Base-by-base conservation (phyloP, 2,113 vertebrate genomes). In the Corydoras sp. region DNA sequence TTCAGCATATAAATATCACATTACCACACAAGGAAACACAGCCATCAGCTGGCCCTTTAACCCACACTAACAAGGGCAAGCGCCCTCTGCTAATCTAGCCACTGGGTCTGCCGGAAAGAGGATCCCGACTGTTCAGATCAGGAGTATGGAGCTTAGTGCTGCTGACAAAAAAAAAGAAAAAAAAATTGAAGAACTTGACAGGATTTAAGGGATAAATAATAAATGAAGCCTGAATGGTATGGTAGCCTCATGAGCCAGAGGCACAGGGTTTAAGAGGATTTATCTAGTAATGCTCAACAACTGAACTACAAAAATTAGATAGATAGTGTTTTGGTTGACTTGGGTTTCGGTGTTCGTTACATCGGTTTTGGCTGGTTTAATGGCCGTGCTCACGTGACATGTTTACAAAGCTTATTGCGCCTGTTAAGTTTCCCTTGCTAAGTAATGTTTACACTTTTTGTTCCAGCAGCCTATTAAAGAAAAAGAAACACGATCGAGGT, bases 1-100 rank as follows among this genome's bases (percentile, higher is more conserved):
- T 86, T 83, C 84, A 86, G 86, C 80, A 83, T 89, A 89, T 88
- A 90, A 89, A 89, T 90, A 90, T 90, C 85, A 84, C 89, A 90
- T 90, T 89, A 91, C 86, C 82, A 83, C 88, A 91, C 79, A 87
- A 88, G 86, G 86, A 89, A 89, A 81, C 77, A 54, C 81, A 84
- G 82, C 82, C 84, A 86, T 87, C 83, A 86, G 81, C 80, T 79
- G 67, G 79, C 81, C 83, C 81, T 79, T 79, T 81, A 84, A 63
- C 83, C 81, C 76, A 2, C 62, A 72, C 78, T 88, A 88, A 88
- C 84, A 84, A 87, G 85, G 35, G 82, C 77, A 84, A 78, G 82
- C 79, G 68, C 79, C 81, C 81, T 80, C 60, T 77, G 81, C 83
- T 84, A 85, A 85, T 86, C 73, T 49, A n/a, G n/a, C 68, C 63